Percentiles rank a stretch among this genome's conserved stretches.
These are phyloP conservation scores for Diarsia dahlii DNA, from an alignment of 2,888 invertebrate species.

Conservation along the genomic window DNA sequence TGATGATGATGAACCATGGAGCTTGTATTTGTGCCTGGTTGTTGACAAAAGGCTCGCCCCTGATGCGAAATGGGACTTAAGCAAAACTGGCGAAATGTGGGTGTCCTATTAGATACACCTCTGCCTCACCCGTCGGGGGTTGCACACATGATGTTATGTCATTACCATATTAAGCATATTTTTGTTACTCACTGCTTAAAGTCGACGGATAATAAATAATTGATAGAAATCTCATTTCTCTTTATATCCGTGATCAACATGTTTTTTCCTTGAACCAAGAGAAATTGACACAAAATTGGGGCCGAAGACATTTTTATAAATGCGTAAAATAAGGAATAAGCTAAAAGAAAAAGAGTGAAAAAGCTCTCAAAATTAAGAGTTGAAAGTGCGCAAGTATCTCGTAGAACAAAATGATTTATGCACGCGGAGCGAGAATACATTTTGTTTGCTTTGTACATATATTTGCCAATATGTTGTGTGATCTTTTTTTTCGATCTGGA, in stretches of 20 bases:
- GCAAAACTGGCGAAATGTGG: too few species aligned
- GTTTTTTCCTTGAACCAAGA: neutral
- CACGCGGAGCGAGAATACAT: constrained; percentile 19
- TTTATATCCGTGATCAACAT: neutral
- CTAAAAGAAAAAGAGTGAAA: neutral
- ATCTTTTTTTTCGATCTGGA: too few species aligned
- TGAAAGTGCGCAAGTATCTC: neutral
- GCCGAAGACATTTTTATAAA: constrained; percentile 27
- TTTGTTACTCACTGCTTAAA: neutral
- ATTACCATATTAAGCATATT: neutral
- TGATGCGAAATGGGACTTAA: too few species aligned
- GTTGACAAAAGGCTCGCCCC: too few species aligned
- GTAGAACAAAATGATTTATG: constrained; percentile 25
- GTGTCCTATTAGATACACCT: too few species aligned
- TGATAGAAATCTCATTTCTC: neutral
- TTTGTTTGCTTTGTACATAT: constrained; percentile 21
- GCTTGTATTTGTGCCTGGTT: too few species aligned
- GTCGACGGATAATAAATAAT: neutral
- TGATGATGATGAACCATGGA: too few species aligned
- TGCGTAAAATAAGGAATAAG: constrained; percentile 8
- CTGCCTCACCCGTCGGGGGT: too few species aligned
- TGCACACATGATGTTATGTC: neutral
- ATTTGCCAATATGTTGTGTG: neutral
- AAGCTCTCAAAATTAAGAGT: constrained; percentile 28
- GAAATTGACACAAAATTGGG: constrained; percentile 3